These are phyloP conservation scores for Calyptommatus sinebrachiatus DNA, from an alignment of 2,113 vertebrate species.

Conservation along the genomic window DNA sequence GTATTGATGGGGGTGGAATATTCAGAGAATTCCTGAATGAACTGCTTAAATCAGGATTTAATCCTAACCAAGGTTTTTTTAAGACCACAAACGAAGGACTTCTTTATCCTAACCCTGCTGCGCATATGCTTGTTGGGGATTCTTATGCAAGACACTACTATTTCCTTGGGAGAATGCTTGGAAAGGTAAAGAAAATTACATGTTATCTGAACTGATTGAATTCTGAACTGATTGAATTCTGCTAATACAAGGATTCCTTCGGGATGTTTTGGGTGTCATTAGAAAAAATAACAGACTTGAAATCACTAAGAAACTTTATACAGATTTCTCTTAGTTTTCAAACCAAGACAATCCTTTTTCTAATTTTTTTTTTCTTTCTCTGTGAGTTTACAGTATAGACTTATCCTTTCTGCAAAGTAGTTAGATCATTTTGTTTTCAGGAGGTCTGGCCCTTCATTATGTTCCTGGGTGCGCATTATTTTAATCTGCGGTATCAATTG, in stretches of 20 bases:
- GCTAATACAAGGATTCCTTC: neutral
- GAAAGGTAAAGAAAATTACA: conserved; percentile 81
- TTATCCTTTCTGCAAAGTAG: neutral
- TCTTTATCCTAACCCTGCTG: conserved; percentile 91
- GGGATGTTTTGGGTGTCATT: rapidly evolving
- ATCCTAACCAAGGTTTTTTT: conserved; percentile 97
- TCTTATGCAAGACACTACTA: conserved; percentile 95
- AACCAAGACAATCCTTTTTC: neutral
- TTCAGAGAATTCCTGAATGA: conserved; percentile 97
- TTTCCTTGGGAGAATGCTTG: conserved; percentile 95
- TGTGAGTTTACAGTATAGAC: neutral
- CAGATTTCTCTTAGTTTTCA: neutral
- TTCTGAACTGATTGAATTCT: neutral
- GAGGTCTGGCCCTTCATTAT: neutral
- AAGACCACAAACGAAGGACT: conserved; percentile 96
- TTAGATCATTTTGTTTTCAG: neutral
- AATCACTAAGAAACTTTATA: neutral
- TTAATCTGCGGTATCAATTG: neutral
- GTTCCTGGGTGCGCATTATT: no score
- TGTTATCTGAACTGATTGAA: neutral
- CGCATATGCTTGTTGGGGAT: conserved; percentile 91
- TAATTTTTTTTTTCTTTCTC: neutral
- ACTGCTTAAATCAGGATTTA: conserved; percentile 95
- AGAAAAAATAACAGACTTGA: neutral
- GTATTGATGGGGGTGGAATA: conserved; percentile 96